Conservation (phyloP, 92 coral and sea anemone species). For the Palythoa grandis region DNA sequence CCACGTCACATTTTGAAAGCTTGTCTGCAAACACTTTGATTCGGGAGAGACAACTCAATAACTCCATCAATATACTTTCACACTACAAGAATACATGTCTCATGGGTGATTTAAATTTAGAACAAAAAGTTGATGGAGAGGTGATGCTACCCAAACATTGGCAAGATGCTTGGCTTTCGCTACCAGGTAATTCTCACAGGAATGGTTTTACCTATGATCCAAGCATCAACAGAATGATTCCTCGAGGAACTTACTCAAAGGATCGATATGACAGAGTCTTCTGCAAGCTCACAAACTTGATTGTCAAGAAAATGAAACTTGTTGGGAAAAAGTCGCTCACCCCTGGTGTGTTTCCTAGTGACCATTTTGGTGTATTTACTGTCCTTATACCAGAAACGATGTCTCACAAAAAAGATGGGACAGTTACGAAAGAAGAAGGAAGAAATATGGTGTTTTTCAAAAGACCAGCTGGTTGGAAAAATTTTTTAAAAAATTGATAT, state of each 20-base stretch:
- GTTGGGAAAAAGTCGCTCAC: conserved; percentile 39
- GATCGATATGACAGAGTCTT: conserved; percentile 72
- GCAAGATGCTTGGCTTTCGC: conserved; percentile 70
- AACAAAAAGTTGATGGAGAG: conserved; percentile 67
- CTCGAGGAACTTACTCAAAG: conserved; percentile 46
- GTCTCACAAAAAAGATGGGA: neutral
- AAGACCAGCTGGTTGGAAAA: conserved; percentile 68
- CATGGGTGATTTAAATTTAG: conserved; percentile 80
- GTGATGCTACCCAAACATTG: conserved; percentile 65
- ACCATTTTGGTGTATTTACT: conserved; percentile 70
- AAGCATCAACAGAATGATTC: conserved; percentile 38
- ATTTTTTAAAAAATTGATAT: conserved; percentile 15
- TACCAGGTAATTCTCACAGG: conserved; percentile 48
- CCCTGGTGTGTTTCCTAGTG: conserved; percentile 66
- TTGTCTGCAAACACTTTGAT: conserved; percentile 45
- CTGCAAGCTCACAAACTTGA: conserved; percentile 68
- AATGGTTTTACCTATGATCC: conserved; percentile 79
- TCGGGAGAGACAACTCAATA: conserved; percentile 63
- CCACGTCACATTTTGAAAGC: conserved; percentile 70
- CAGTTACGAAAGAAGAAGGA: neutral
- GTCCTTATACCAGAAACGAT: conserved; percentile 26
- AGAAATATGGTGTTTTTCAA: conserved; percentile 40
- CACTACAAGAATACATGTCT: conserved; percentile 57
- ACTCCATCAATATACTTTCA: conserved; percentile 53
- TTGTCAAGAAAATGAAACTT: conserved; percentile 46